Evolutionary conservation across 2,888 invertebrate genomes (phyloP), one percentile per base, ranked within the genome.

Genomic region (Caenorhabditis uteleia): DNA sequence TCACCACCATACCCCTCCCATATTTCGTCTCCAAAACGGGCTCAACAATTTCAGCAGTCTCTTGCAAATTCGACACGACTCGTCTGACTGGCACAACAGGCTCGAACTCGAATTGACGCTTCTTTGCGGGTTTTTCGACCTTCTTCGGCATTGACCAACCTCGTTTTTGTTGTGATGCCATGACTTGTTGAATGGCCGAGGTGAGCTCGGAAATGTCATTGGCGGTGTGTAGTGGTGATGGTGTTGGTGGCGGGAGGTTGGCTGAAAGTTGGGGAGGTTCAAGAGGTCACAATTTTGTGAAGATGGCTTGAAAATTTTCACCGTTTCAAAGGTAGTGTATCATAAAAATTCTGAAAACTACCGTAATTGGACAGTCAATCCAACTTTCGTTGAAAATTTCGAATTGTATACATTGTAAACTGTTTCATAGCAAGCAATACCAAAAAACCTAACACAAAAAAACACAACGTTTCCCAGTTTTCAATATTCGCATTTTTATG

Each of bases 41-140:
- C 18, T 59, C 59, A 14, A 59, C 59, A 43, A 59, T 53, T 21
- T 59, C 59, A 14, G 59, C 59, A 5, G 59, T 59, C 40, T 59
- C 59, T 16, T 59, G 59, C 18, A 59, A 33, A 26, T 59, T 48
- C 21, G 53, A 47, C 3, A 33, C 10, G 12, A 29, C 29, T 29
- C 7, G 29, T 29, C 20, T 40, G 16, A 20, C 20, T 40, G 12
- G 21, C 8, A 20, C 20, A 20, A 20, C 40, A 10, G 8, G 3
- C 14, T 40, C 21, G 40, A 21, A 20, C 4, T 36, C 6, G 8
- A 12, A n/a, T 18, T 45, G n/a, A 33, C 34, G 31, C 16, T 46
- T 46, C 6, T 26, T 43, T 34, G 34, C 10, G 5, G 34, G 34
- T 34, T 34, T 34, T n/a, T 34, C n/a, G n/a, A 34, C 34, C 8